Evolutionary conservation across 2,113 vertebrate genomes (phyloP).

Genomic region (Trochalopteron elliotii): DNA sequence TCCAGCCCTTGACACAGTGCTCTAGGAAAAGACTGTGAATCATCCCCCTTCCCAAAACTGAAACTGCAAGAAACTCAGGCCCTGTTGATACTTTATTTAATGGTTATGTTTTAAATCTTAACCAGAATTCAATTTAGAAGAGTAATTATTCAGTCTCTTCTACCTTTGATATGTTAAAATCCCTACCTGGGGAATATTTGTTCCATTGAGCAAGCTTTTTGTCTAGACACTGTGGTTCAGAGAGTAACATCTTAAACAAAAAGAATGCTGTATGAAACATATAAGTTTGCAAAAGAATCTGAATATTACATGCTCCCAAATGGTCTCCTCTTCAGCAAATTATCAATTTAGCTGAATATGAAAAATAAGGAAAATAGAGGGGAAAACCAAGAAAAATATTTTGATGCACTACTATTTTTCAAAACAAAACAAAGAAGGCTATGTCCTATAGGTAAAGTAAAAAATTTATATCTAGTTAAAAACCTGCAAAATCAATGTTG

Average conservation of each 20-base stretch:
- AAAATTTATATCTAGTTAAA: not conserved
- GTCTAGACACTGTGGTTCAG: not conserved
- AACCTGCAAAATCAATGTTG: not conserved
- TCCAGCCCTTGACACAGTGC: rapidly evolving
- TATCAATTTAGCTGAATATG: not conserved
- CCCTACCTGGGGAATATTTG: not conserved
- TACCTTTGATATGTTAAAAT: not conserved
- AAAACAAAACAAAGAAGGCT: not conserved
- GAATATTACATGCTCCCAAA: not conserved
- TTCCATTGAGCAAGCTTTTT: not conserved
- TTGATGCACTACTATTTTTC: not conserved
- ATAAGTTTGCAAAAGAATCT: not conserved
- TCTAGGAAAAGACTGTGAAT: not conserved
- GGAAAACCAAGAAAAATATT: not conserved
- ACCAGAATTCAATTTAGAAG: not conserved
- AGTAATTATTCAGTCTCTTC: not conserved
- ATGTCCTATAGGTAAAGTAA: not conserved
- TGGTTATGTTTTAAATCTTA: not conserved
- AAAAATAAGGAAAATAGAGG: not conserved
- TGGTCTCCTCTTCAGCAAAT: not conserved
- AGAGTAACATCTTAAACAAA: not conserved
- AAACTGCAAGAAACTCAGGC: not conserved
- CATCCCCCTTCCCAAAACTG: not conserved
- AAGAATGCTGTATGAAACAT: not conserved
- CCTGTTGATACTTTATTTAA: not conserved